Evolutionary conservation across 2,888 invertebrate species (phyloP), one percentile per base, ranked within the genome.

Genomic region (Bimastos eiseni): DNA sequence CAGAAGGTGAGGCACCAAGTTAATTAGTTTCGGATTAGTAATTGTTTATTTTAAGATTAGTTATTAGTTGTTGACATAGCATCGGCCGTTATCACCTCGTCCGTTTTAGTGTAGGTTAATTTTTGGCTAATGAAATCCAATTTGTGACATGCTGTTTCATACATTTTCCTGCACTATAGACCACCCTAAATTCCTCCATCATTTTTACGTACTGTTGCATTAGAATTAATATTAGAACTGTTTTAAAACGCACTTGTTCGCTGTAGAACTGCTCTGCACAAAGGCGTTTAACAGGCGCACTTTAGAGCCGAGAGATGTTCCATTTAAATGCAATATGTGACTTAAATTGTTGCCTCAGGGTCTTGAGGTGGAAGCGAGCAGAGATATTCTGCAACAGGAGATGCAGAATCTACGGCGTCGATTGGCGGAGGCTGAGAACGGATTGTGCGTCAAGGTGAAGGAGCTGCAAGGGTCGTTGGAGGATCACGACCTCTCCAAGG

Each of bases 381-480:
- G 98, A 93, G 97, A 97, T 91, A 97, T 97, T 88, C 97, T 97
- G 0, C 96, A 98, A 0, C 97, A 97, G 92, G 98, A 98, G 94
- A 95, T 98, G 89, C 97, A 96, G 89, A 96, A 97, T 91, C 95
- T 97, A 34, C 96, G 98, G 36, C 96, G 97, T n/a, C 97, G 97
- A 92, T 96, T 96, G 38, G 97, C 97, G 24, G 98, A 98, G 94
- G 96, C 98, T 91, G 97, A 92, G 38, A 90, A 92, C 83, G 92
- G 92, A 55, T 19, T 97, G 96, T 96, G 97, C 90, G 96, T 97
- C 13, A 96, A 97, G 90, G 97, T 98, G 94, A 96, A 97, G 96
- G 98, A 98, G 95, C 95, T 98, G 90, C 96, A 97, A 33, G 96
- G 97, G 3, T 97, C 98, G 49, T 96, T 98, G 84, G 98, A 98